Base-by-base conservation (phyloP, 2,888 invertebrate species). In the Amphipoea oculea region DNA sequence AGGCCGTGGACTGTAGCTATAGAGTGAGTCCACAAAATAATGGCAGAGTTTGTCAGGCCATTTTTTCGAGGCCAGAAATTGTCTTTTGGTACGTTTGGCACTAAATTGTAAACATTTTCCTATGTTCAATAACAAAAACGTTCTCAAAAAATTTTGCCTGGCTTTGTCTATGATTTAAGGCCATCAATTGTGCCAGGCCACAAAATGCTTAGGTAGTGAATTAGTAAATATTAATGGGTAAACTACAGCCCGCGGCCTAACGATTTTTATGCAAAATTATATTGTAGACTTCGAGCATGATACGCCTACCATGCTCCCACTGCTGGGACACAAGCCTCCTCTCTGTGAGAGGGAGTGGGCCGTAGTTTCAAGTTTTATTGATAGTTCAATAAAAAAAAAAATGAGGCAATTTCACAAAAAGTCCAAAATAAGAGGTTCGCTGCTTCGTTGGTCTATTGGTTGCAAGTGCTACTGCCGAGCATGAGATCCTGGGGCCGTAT, bases 261-360 rank as follows among this genome's bases (percentile, higher is more conserved):
- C 40, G 73, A 60, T 74, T 77, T 87, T 85, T 67, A 48, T 70
- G 88, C 79, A 87, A 73, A 85, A 85, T 79, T 87, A 67, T 79
- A 51, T 17, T 7, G 12, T 20, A 11, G 23, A 42, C 23, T 29
- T 23, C 1, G 1, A 42, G 4, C 14, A 20, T 14, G 2, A 9
- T 4, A 17, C 1, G 48, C 12, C n/a, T n/a, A 36, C 11, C 36
- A 36, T 73, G 29, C 23, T 4, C 45, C 11, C 11, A 36, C 4
- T 11, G 7, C 20, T 73, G 40, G 11, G 7, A n/a, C 4, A 9
- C 23, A 36, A 17, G 12, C 4, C 23, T 36, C 4, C 23, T 48
- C 71, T 40, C 2, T 48, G 17, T 17, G 54, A 57, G 54, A 57
- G 54, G 14, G 23, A 51, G 12, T 36, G 29, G 51, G 3, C 60